phyloP scores from a whole-genome alignment of 2,113 vertebrate genomes.

The Penelope pileata region DNA sequence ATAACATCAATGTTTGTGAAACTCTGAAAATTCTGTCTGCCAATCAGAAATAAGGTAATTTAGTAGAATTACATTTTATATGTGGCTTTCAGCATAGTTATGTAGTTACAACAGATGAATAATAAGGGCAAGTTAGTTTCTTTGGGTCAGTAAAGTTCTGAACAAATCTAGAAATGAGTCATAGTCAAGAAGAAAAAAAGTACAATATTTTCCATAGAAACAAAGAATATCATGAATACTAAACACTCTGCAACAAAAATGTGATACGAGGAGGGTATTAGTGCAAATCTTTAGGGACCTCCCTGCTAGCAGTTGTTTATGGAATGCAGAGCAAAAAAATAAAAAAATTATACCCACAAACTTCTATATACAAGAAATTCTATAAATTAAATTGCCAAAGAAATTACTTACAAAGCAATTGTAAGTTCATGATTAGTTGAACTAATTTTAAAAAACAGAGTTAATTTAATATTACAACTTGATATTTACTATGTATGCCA shows the following conservation, averaged over 20 bases:
- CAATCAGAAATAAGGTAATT: background rate
- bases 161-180: background rate
- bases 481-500: background rate
- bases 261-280: background rate
- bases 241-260: background rate
- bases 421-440: background rate
- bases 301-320: background rate
- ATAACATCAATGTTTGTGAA: background rate
- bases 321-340: background rate
- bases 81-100: background rate
- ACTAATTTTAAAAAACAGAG: background rate
- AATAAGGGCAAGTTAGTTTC: background rate
- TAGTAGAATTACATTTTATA: background rate
- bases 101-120: background rate
- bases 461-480: background rate
- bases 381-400: background rate
- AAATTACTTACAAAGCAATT: background rate
- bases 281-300: background rate
- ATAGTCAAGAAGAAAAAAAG: background rate
- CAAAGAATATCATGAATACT: background rate
- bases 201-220: background rate
- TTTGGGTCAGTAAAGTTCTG: background rate
- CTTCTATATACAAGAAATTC: background rate
- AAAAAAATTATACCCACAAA: background rate
- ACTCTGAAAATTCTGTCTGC: background rate